These are phyloP conservation scores for Chloroceryle aenea DNA, from an alignment of 2,113 vertebrate genomes.

Conservation along the genomic window DNA sequence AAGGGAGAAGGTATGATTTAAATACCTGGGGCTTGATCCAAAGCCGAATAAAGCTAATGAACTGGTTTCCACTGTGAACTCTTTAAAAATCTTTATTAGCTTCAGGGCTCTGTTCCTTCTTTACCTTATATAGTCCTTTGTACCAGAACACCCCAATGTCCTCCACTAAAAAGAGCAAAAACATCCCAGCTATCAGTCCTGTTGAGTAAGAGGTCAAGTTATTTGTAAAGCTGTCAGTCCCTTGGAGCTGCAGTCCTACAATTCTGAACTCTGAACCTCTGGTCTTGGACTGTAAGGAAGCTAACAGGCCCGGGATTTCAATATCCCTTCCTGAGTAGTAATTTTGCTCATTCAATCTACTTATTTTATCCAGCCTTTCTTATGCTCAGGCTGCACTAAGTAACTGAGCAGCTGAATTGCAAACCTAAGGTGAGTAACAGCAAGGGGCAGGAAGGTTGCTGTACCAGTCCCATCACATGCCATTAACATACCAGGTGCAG, in stretches of 20 bases:
- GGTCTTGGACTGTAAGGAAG: not conserved
- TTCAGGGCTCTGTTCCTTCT: not conserved
- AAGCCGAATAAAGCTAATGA: not conserved
- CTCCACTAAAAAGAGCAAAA: not conserved
- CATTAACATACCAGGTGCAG: constrained; percentile 42
- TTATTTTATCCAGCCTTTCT: not conserved
- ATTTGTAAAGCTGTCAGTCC: not conserved
- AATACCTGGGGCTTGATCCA: not conserved
- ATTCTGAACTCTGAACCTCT: not conserved
- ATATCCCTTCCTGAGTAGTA: not conserved
- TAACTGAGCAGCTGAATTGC: not conserved
- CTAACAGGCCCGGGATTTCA: not conserved
- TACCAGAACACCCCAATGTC: not conserved
- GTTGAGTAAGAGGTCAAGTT: not conserved
- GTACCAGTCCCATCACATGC: constrained; percentile 11
- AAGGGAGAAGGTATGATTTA: not conserved
- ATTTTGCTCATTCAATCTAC: not conserved
- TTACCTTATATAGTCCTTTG: not conserved
- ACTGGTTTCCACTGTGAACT: not conserved
- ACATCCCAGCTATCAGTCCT: not conserved
- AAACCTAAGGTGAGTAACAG: not conserved
- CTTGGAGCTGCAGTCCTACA: not conserved
- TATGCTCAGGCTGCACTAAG: not conserved
- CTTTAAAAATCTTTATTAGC: not conserved
- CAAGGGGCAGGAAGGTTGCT: not conserved